Conservation (phyloP, 2,113 vertebrate genomes). For the Indicator maculatus region DNA sequence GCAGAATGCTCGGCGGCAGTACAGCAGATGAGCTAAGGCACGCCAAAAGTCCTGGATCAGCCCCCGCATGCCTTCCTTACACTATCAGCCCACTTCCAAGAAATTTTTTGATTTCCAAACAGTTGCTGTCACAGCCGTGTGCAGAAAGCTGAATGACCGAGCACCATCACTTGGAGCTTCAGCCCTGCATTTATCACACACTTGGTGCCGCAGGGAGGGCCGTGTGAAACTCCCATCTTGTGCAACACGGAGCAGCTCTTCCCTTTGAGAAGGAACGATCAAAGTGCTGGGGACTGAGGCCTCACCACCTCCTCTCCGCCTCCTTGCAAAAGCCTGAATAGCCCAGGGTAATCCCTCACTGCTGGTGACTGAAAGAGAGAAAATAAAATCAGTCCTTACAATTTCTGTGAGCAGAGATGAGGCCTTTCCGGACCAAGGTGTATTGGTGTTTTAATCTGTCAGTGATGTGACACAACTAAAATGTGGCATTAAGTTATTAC, state of each 20-base stretch:
- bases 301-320: background rate
- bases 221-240: background rate
- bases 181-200: accelerated
- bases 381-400: background rate
- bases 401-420: background rate
- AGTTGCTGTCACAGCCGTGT: background rate
- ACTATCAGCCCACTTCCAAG: background rate
- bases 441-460: background rate
- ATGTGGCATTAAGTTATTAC: background rate
- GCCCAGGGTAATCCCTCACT: background rate
- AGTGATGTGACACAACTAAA: background rate
- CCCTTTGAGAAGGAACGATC: background rate
- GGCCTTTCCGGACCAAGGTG: background rate
- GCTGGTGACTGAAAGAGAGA: background rate
- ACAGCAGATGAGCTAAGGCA: background rate
- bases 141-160: background rate
- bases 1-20: accelerated
- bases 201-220: accelerated
- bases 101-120: background rate
- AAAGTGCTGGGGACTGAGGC: background rate
- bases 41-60: background rate
- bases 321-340: background rate
- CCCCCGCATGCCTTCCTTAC: background rate
- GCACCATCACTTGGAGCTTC: accelerated
- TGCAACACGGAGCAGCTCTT: background rate